phyloP scores from a whole-genome alignment of 1,140 invertebrate genomes.

The Temnothorax longispinosus region DNA sequence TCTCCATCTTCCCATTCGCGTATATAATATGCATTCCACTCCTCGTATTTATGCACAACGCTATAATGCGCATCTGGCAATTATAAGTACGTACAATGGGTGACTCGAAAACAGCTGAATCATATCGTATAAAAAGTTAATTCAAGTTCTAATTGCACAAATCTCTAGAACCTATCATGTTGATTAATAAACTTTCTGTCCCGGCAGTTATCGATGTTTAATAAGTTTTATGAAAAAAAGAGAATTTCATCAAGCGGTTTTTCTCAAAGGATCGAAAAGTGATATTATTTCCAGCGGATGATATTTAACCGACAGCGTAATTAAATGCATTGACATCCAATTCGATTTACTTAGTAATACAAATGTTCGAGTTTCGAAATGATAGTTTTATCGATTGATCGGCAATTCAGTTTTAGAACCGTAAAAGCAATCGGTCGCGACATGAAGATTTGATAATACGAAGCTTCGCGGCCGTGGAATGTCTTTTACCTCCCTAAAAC shows the following conservation, averaged over 20 bases:
- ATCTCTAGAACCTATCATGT: neutral
- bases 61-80: constrained; percentile 24
- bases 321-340: neutral
- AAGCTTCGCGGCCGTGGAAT: neutral
- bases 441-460: neutral
- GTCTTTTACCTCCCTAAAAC: neutral
- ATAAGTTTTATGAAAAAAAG: neutral
- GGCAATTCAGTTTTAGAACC: neutral
- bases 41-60: constrained; percentile 39
- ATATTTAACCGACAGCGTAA: constrained; percentile 3
- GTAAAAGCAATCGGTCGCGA: constrained; percentile 24
- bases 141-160: neutral
- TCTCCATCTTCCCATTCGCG: neutral
- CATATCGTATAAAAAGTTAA: neutral
- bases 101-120: constrained; percentile 9
- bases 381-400: constrained; percentile 14
- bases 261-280: neutral
- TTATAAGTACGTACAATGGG: constrained; percentile 24
- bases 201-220: neutral
- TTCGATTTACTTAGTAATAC: constrained; percentile 16
- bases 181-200: neutral
- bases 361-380: neutral
- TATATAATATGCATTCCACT: constrained; percentile 50
- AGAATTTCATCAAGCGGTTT: neutral
- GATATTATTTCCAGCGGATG: neutral